Conservation (phyloP, 2,888 invertebrate species). For the Pandemis heparana region DNA sequence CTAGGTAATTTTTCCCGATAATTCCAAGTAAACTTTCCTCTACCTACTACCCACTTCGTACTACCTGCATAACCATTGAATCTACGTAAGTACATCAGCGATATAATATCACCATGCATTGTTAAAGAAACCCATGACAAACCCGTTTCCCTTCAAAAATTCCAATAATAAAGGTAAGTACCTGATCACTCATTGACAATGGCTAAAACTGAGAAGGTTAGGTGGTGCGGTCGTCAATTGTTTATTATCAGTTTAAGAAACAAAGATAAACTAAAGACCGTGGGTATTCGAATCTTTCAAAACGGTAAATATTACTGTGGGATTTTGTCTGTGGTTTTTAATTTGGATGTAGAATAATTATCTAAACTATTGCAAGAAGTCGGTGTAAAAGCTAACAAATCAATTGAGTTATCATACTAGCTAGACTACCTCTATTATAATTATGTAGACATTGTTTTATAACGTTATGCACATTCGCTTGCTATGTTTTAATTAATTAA, state of each 20-base stretch:
- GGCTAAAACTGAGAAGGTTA: too few relatives aligned
- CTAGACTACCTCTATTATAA: background rate
- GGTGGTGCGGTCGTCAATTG: background rate
- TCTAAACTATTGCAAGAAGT: too few relatives aligned
- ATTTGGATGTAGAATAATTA: too few relatives aligned
- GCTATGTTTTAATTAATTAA: constrained; percentile 1
- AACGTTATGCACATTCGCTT: constrained; percentile 5
- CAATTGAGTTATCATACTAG: background rate
- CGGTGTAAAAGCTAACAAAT: background rate
- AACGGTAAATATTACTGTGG: too few relatives aligned
- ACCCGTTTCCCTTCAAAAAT: background rate
- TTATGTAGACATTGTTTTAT: background rate
- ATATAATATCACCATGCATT: background rate
- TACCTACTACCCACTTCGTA: too few relatives aligned
- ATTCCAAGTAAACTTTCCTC: background rate
- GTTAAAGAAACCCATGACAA: background rate
- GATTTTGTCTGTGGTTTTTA: too few relatives aligned
- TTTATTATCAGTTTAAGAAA: background rate
- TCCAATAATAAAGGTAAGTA: background rate
- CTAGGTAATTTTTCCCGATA: too few relatives aligned
- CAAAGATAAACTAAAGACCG: background rate
- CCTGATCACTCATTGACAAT: background rate
- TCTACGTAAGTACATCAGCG: background rate
- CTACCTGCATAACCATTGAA: background rate
- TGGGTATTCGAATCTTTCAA: background rate